phyloP scores from a whole-genome alignment of 37 sponge, comb jelly and placozoan species.

The Halisarca cf. caerulea region DNA sequence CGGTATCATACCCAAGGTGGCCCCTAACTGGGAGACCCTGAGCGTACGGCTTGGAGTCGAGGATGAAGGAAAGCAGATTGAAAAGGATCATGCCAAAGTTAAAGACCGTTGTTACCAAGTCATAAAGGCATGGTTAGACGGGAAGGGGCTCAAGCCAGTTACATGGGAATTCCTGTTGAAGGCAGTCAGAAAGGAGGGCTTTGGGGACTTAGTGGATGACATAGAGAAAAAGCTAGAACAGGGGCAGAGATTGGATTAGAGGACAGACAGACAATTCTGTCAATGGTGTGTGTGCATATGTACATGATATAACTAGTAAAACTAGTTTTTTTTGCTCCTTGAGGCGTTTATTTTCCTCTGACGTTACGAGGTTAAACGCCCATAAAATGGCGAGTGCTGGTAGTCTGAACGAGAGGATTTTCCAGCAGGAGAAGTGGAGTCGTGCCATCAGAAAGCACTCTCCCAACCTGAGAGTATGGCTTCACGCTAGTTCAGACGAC shows the following conservation, averaged over 20 bases:
- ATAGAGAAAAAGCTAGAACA: background rate
- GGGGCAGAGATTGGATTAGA: background rate
- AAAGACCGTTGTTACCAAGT: background rate
- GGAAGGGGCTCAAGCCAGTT: background rate
- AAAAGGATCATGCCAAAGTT: background rate
- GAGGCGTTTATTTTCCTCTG: no score
- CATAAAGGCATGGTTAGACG: background rate
- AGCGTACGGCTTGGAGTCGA: background rate
- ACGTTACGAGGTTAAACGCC: background rate
- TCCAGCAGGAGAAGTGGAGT: constrained; percentile 7
- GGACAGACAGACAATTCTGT: background rate
- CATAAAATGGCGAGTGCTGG: background rate
- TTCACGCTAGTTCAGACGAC: background rate
- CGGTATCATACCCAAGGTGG: background rate
- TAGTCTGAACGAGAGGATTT: background rate
- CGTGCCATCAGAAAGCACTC: background rate
- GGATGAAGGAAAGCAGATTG: background rate
- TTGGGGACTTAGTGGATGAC: background rate
- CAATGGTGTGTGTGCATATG: background rate
- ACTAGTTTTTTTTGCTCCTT: background rate
- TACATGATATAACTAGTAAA: background rate
- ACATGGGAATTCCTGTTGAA: background rate
- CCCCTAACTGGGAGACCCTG: background rate
- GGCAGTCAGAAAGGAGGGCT: background rate
- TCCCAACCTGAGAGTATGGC: background rate